Conservation (phyloP, 2,797 vertebrate species). For the Semaprochilodus insignis region DNA sequence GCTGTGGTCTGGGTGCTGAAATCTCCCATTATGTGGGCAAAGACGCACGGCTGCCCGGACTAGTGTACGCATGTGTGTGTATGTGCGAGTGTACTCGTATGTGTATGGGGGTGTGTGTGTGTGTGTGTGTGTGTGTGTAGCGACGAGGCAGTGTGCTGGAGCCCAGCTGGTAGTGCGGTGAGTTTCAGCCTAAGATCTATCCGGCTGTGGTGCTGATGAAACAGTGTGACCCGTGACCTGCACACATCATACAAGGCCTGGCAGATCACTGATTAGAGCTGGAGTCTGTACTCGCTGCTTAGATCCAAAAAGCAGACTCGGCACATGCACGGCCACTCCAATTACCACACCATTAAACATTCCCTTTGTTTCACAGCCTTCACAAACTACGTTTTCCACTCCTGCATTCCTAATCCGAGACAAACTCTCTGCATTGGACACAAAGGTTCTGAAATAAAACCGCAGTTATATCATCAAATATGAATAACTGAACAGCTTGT, state of each 20-base stretch:
- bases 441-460: conserved; percentile 32
- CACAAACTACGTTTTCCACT: conserved; percentile 31
- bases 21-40: conserved; percentile 76
- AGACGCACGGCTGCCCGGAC: conserved; percentile 36
- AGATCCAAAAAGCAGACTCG: conserved; percentile 53
- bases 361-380: conserved; percentile 36
- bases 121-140: background rate
- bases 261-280: conserved; percentile 44
- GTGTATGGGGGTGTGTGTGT: conserved; percentile 68
- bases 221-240: conserved; percentile 45
- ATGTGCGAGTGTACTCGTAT: conserved; percentile 58
- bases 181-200: conserved; percentile 62
- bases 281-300: conserved; percentile 31
- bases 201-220: conserved; percentile 46
- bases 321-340: conserved; percentile 40
- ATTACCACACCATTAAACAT: conserved; percentile 50
- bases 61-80: conserved; percentile 68
- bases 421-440: conserved; percentile 29
- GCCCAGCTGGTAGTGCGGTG: conserved; percentile 70
- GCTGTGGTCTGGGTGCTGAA: conserved; percentile 82
- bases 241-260: conserved; percentile 50
- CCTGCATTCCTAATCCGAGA: conserved; percentile 29
- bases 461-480: conserved; percentile 43
- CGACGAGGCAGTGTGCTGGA: conserved; percentile 58
- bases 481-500: conserved; percentile 22